Evolutionary conservation across 2,797 vertebrate species (phyloP), one percentile per base, ranked within the genome.

Genomic region (Anguilla marmorata): DNA sequence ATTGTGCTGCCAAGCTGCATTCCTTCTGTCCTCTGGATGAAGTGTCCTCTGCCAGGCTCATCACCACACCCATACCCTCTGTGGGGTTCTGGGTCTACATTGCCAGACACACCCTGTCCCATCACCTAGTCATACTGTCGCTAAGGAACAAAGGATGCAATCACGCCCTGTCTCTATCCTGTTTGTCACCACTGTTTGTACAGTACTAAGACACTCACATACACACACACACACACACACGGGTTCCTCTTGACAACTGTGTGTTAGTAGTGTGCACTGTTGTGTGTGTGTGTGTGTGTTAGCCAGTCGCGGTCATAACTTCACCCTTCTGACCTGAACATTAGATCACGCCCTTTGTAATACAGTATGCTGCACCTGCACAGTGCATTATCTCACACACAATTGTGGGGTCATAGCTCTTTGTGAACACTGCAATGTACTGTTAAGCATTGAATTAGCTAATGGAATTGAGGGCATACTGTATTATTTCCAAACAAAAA

Each of bases 311-410:
- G 21, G 45, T n/a, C 79, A 50, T 48, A 48, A 24, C 16, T 2
- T 82, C 45, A 48, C 41, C 45, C 8, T n/a, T 82, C 45, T 50
- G 45, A 82, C 79, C 79, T n/a, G 41, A 82, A 45, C 79, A 82
- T 82, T 82, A 82, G 41, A 82, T 48, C 45, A 11, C 24, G 45
- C 50, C 79, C 24, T 82, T 82, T 82, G 79, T 82, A 50, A 21
- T 41, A 79, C 74, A 41, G 79, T n/a, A 82, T 24, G 27, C 79
- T 82, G 41, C 45, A 82, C 79, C 74, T 82, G 79, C 45, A 24
- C 45, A 45, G 21, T 82, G 21, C 45, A 50, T 82, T 82, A 21
- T 82, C 79, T 50, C 79, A n/a, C 45, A n/a, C 45, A 48, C 79
- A 48, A 82, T 82, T 24, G 79, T 50, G 79, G 45, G 45, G 45